phyloP scores from a whole-genome alignment of 2,113 vertebrate species.

The Microtus pennsylvanicus region DNA sequence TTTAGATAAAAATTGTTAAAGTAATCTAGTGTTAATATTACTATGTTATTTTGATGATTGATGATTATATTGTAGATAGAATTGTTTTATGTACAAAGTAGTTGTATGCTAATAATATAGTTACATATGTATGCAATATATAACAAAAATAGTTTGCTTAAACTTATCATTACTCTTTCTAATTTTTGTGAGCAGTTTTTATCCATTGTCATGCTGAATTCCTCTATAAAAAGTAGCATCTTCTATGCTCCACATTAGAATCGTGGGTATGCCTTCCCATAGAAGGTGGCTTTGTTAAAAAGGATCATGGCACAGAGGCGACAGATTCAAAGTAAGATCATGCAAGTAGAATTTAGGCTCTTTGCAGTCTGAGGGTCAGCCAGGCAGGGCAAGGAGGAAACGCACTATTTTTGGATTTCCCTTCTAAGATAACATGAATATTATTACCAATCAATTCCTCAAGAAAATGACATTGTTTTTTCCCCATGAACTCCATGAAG shows the following conservation, averaged over 20 bases:
- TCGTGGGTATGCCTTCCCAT: conserved; percentile 30
- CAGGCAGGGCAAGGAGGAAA: not conserved
- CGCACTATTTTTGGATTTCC: conserved; percentile 12
- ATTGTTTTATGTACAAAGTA: conserved; percentile 30
- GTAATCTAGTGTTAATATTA: conserved; percentile 2
- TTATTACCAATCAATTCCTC: not conserved
- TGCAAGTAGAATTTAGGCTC: not conserved
- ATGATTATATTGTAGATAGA: conserved; percentile 11
- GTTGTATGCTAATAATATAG: conserved; percentile 50
- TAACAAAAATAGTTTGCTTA: conserved; percentile 53
- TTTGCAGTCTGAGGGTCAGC: not conserved
- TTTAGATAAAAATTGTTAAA: conserved; percentile 26
- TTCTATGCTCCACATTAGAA: conserved; percentile 63
- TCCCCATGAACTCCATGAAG: not conserved
- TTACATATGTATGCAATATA: not conserved
- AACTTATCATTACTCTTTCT: conserved; percentile 50
- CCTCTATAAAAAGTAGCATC: conserved; percentile 18
- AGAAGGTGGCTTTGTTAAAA: not conserved
- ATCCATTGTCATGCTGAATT: conserved; percentile 48
- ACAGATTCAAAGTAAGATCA: not conserved
- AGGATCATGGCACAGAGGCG: not conserved
- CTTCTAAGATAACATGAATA: not conserved
- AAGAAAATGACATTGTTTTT: conserved; percentile 30
- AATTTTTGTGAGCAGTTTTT: conserved; percentile 53
- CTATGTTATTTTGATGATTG: not conserved